Base-by-base conservation (phyloP, 2,888 invertebrate genomes). In the Drosophila prostipennis region DNA sequence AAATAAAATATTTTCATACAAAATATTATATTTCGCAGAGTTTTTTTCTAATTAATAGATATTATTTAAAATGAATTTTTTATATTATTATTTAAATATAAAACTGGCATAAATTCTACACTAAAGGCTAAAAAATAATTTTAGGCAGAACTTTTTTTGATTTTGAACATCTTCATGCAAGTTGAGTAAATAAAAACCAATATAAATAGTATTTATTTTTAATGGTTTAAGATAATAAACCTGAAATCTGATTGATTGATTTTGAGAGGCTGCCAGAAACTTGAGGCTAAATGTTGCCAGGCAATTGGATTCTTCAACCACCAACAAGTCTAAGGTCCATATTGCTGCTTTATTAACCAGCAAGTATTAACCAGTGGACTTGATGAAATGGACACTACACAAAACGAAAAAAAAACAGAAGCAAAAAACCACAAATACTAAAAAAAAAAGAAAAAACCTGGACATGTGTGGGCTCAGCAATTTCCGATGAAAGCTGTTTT, bases 281-380 rank as follows among this genome's bases (percentile, higher is more conserved):
- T 32, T 32, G 16, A 29, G 26, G 6, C 2, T 6, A 23, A 37
- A 13, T 45, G 39, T 48, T 61, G 63, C 63, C 46, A 26, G 13
- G 61, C 61, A 37, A 61, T 61, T 8, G 13, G 60, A 36, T 43
- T 64, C 26, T 8, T 34, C 2, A 40, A 40, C 29, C 1, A 14
- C 23, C 43, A 13, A 13, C 43, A 13, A 6, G 45, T 10, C 39
- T 6, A 34, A 6, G 16, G 11, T 19, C 11, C 39, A 68, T 65
- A 37, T 68, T 68, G 53, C 53, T 67, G 68, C 54, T 67, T 67
- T 65, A 55, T 65, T 65, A 68, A 55, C 65, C 69, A 39, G 29
- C 34, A 63, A 64, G 48, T n/a, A n/a, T n/a, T n/a, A n/a, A n/a
- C n/a, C n/a, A n/a, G n/a, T 48, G 46, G 40, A 64, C 45, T 64